These are phyloP conservation scores for Oryzias dopingdopingensis DNA, from an alignment of 2,797 vertebrate species.

Conservation along the genomic window DNA sequence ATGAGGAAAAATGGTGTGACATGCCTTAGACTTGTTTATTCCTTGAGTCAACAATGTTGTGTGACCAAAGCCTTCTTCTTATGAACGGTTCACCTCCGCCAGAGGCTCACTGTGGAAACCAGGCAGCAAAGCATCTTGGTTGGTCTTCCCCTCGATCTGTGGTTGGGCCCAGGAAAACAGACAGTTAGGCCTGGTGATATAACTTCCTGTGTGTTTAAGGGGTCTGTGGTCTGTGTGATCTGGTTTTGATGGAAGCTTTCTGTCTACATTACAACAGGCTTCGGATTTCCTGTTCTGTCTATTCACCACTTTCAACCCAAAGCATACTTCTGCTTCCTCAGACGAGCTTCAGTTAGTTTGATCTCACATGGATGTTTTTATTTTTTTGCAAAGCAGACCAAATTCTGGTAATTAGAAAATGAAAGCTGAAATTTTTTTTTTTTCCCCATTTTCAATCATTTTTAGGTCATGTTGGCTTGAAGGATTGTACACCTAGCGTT, in stretches of 20 bases:
- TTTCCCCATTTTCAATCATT: too few relatives aligned
- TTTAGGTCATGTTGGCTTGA: too few relatives aligned
- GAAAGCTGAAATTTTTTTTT: constrained; percentile 9
- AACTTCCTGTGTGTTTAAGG: constrained; percentile 69
- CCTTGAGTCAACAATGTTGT: too few relatives aligned
- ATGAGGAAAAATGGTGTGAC: too few relatives aligned
- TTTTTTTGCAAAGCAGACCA: constrained; percentile 38
- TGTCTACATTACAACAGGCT: constrained; percentile 65
- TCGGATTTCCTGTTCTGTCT: constrained; percentile 53
- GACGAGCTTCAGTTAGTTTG: constrained; percentile 44
- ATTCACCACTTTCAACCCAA: constrained; percentile 33
- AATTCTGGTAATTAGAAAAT: constrained; percentile 27
- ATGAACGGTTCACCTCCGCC: too few relatives aligned
- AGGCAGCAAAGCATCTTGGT: constrained; percentile 28
- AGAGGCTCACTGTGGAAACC: constrained; percentile 21
- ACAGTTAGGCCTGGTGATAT: constrained; percentile 60
- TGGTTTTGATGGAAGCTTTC: constrained; percentile 67
- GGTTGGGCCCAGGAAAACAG: constrained; percentile 42
- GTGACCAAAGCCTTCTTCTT: too few relatives aligned
- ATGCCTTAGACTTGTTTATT: too few relatives aligned
- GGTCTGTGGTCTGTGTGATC: constrained; percentile 74
- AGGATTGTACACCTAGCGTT: neutral
- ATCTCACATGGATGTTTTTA: constrained; percentile 32
- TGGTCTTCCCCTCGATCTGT: constrained; percentile 39
- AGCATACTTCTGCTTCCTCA: constrained; percentile 50